These are phyloP conservation scores for Lindbergichthys nudifrons DNA, from an alignment of 2,797 vertebrate species.

Conservation along the genomic window DNA sequence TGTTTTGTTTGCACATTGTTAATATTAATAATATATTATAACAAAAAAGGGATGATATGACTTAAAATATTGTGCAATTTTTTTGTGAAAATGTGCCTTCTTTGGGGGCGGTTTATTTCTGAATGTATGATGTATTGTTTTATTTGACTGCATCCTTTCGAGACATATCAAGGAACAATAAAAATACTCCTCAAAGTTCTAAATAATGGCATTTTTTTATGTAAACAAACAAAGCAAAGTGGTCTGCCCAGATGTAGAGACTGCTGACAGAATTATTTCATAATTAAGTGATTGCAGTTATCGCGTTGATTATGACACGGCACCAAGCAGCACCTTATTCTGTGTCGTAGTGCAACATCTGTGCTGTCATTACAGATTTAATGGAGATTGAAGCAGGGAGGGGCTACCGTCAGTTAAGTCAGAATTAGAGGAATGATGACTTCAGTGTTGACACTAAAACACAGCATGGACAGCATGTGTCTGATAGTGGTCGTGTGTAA, in stretches of 20 bases:
- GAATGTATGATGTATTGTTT: slow-evolving; percentile 39
- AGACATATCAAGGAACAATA: slow-evolving; percentile 40
- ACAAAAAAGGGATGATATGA: background rate
- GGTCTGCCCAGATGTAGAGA: slow-evolving; percentile 7
- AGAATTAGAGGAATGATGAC: slow-evolving; percentile 1
- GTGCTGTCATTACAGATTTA: slow-evolving; percentile 42
- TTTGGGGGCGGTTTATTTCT: background rate
- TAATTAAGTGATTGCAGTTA: slow-evolving; percentile 8
- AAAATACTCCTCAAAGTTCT: slow-evolving; percentile 32
- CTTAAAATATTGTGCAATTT: background rate
- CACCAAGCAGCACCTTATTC: slow-evolving; percentile 21
- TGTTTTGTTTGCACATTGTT: slow-evolving; percentile 44
- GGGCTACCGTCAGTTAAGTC: background rate
- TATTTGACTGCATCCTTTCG: slow-evolving; percentile 38
- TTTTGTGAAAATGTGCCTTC: slow-evolving; percentile 35
- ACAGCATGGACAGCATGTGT: background rate
- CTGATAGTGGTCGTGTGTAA: background rate
- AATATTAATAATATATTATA: background rate
- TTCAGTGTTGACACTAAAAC: background rate
- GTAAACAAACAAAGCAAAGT: background rate
- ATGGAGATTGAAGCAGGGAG: slow-evolving; percentile 23
- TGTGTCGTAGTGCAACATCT: slow-evolving; percentile 39
- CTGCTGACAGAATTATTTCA: slow-evolving; percentile 1
- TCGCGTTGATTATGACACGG: slow-evolving; percentile 14
- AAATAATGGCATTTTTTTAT: background rate